A percentile compares a stretch with the other conserved stretches of the same genome.
Conservation (phyloP, 2,888 invertebrate genomes). For the Allolobophora icterica region DNA sequence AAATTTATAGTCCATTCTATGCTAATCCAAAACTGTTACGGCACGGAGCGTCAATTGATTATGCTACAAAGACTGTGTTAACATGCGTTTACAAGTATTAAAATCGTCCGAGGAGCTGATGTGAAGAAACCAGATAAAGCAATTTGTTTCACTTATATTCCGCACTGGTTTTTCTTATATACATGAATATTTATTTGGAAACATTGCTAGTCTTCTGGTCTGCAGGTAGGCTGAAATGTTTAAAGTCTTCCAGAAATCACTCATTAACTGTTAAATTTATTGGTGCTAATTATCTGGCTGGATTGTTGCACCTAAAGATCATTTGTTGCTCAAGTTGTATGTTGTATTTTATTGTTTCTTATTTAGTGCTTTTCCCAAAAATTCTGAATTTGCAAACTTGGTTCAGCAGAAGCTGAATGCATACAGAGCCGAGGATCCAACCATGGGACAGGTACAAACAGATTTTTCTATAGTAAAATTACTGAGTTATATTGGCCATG, state of each 20-base stretch:
- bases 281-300: neutral
- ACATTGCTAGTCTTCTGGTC: neutral
- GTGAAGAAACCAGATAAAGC: too few species aligned
- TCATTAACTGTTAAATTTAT: neutral
- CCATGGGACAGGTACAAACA: constrained; percentile 88
- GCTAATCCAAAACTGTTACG: too few species aligned
- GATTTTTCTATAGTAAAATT: neutral
- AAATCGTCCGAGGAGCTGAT: neutral
- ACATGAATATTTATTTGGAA: neutral
- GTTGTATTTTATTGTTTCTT: neutral
- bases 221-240: neutral
- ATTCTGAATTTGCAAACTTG: constrained; percentile 94
- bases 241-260: neutral
- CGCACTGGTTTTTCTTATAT: neutral
- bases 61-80: neutral
- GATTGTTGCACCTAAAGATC: too few species aligned
- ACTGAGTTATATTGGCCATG: neutral
- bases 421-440: constrained; percentile 99
- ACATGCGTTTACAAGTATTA: neutral
- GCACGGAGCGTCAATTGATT: neutral
- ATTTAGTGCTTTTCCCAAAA: constrained; percentile 91
- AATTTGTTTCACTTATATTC: too few species aligned
- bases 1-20: too few species aligned
- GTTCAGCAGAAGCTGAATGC: constrained; percentile 98
- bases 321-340: neutral